A percentile compares a stretch with the other conserved stretches of the same genome.
Conservation (phyloP, 2,888 invertebrate genomes). For the Caenorhabditis panamensis region DNA sequence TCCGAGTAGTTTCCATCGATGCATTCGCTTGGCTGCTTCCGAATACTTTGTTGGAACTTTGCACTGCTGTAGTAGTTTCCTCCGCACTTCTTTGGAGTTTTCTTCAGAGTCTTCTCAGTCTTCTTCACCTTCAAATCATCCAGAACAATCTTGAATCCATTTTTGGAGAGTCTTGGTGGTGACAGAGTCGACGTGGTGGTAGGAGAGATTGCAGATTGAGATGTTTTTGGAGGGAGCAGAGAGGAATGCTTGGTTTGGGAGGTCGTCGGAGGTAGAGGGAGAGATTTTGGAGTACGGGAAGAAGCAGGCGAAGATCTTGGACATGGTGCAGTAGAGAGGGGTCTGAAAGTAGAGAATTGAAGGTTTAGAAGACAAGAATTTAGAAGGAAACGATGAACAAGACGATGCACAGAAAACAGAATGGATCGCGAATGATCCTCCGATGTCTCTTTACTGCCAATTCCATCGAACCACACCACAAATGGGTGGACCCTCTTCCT, state of each 20-base stretch:
- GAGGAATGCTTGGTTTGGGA: slow-evolving; percentile 16
- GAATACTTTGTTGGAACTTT: background rate
- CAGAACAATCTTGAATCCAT: background rate
- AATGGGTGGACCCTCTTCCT: too few relatives aligned
- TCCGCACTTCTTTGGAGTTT: background rate
- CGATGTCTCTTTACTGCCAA: too few relatives aligned
- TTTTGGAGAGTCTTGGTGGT: slow-evolving; percentile 4
- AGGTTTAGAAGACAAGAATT: background rate
- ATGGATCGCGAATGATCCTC: too few relatives aligned
- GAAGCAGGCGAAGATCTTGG: slow-evolving; percentile 35
- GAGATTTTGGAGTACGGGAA: slow-evolving; percentile 24
- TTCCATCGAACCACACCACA: too few relatives aligned
- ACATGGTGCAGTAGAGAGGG: slow-evolving; percentile 15
- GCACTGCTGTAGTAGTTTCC: slow-evolving; percentile 8
- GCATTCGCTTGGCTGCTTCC: background rate
- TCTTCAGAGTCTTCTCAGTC: slow-evolving; percentile 5
- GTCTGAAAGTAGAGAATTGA: background rate
- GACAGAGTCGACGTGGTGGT: slow-evolving; percentile 33
- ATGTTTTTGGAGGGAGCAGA: background rate
- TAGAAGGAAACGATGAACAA: background rate
- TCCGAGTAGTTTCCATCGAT: too few relatives aligned
- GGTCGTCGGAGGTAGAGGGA: background rate
- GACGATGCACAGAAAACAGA: too few relatives aligned
- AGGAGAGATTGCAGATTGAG: slow-evolving; percentile 29
- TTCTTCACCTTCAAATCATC: slow-evolving; percentile 4